Conservation (phyloP, 2,113 vertebrate species). For the Ceuthmochares aereus region DNA sequence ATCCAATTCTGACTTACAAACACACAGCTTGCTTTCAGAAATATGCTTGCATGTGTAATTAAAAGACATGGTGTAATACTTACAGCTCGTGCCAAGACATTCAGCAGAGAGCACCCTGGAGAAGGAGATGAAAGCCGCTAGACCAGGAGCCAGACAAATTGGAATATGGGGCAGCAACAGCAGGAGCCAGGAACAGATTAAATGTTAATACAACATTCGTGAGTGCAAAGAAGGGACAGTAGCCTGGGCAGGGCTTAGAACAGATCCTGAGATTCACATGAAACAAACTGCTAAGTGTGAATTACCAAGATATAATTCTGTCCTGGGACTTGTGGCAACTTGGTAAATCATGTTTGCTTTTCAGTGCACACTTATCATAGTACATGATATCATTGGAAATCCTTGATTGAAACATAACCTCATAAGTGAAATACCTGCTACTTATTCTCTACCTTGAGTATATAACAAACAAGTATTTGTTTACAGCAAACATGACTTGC, state of each 20-base stretch:
- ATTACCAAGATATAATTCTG: background rate
- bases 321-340: background rate
- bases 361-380: background rate
- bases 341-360: background rate
- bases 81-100: conserved; percentile 47
- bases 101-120: conserved; percentile 37
- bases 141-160: conserved; percentile 21
- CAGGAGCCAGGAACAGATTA: conserved; percentile 17
- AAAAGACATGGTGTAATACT: conserved; percentile 55
- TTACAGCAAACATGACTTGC: conserved; percentile 45
- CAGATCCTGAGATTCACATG: background rate
- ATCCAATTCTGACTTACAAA: conserved; percentile 48
- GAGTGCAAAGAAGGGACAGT: background rate
- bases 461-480: conserved; percentile 42
- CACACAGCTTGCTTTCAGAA: conserved; percentile 41
- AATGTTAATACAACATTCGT: conserved; percentile 10
- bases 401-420: conserved; percentile 5
- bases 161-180: background rate
- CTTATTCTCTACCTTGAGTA: conserved; percentile 18
- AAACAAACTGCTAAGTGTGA: conserved; percentile 11
- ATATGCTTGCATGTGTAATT: conserved; percentile 52
- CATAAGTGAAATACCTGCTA: background rate
- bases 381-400: background rate
- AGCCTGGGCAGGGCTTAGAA: background rate
- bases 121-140: conserved; percentile 56